Evolutionary conservation across 2,797 vertebrate species (phyloP).

Genomic region (Oceanodroma leucorhoa): DNA sequence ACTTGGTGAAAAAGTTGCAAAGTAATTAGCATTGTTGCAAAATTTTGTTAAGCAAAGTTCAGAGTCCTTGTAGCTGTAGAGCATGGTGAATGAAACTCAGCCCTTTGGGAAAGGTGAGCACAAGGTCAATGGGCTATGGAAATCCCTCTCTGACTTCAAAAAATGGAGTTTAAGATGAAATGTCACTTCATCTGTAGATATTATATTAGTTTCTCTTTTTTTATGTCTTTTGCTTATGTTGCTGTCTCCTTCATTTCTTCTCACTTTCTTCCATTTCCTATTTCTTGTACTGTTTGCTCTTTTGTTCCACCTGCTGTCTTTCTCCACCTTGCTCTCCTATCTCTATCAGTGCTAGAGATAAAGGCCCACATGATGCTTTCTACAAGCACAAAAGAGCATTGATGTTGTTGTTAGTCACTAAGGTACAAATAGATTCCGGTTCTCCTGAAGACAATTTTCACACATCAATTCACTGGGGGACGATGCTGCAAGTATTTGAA

Average conservation of each 20-base stretch:
- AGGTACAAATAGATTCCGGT: background rate
- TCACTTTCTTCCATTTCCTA: slow-evolving; percentile 23
- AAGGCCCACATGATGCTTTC: background rate
- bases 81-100: background rate
- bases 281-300: background rate
- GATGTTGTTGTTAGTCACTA: slow-evolving; percentile 26
- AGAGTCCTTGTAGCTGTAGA: background rate
- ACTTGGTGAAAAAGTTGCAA: background rate
- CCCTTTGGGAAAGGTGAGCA: background rate
- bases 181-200: background rate
- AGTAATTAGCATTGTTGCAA: background rate
- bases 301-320: background rate
- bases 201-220: background rate
- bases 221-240: background rate
- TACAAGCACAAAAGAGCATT: background rate
- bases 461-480: background rate
- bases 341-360: background rate
- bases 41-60: background rate
- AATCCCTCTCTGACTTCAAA: background rate
- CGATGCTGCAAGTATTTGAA: background rate
- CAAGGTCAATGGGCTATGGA: background rate
- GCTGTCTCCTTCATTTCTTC: background rate
- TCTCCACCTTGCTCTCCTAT: background rate
- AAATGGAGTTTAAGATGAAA: background rate
- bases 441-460: slow-evolving; percentile 29